phyloP scores from a whole-genome alignment of 2,797 vertebrate species.

The Pangasius larnaudii region DNA sequence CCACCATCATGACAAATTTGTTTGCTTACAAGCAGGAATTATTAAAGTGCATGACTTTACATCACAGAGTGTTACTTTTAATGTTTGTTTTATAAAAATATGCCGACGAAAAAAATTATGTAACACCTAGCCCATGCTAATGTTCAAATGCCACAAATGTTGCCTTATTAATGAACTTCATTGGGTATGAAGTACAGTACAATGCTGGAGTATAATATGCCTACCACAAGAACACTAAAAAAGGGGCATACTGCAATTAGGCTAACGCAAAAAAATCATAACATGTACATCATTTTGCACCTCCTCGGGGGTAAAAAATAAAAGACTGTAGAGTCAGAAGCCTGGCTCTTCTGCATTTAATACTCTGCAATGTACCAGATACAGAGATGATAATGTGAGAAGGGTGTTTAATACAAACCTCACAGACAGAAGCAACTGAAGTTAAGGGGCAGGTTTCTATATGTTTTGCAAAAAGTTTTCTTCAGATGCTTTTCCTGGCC shows the following conservation, averaged over 20 bases:
- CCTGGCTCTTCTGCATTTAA: neutral
- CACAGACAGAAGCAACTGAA: neutral
- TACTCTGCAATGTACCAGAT: neutral
- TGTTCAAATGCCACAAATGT: neutral
- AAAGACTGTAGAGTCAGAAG: neutral
- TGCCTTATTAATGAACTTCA: neutral
- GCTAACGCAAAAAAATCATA: neutral
- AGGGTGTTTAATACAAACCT: neutral
- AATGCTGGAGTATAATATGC: neutral
- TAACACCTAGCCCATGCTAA: neutral
- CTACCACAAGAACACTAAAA: neutral
- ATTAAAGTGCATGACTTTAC: neutral
- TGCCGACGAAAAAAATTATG: neutral
- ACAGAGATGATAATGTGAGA: neutral
- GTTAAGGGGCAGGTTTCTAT: neutral
- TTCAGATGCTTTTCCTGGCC: neutral
- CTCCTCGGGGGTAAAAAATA: neutral
- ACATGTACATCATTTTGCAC: neutral
- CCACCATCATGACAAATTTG: neutral
- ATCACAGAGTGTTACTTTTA: neutral
- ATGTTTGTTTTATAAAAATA: neutral
- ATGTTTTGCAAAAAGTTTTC: neutral
- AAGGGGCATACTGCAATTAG: neutral
- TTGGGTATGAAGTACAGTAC: neutral
- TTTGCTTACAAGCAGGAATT: neutral